Evolutionary conservation across 1,140 invertebrate genomes (phyloP), one percentile per base, ranked within the genome.

Genomic region (Tetragonula clypearis): DNA sequence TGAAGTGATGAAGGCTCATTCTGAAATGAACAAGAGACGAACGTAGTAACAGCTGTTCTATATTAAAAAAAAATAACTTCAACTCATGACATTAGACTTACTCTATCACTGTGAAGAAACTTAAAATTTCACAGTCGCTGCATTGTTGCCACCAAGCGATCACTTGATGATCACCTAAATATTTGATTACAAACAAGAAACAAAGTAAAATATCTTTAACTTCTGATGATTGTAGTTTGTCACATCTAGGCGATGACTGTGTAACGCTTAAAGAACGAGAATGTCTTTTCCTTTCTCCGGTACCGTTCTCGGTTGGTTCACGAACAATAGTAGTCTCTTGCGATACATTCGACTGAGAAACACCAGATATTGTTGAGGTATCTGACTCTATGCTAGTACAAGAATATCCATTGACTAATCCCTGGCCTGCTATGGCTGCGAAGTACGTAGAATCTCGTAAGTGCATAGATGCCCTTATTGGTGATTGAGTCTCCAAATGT

Each of bases 91-190:
- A 53, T 73, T 26, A 21, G n/a, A 95, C 97, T 97, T 94, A 98
- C 97, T 98, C 97, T 77, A 98, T 94, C 69, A 98, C 95, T 78
- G 96, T 96, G 91, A 98, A 98, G 94, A 98, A 98, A 72, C 96
- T 96, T 23, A 97, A 94, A 56, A 98, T 96, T 88, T 98, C 97
- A 83, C 95, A 95, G 84, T 97, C 96, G 8, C 96, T 96, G 88
- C 97, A 98, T 76, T 98, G 97, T 89, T 97, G 97, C 97, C 98
- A 99, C 98, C 98, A 99, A 15, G 97, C 96, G 26, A 98, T 96
- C n/a, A 99, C 95, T 89, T 98, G 97, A 87, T 98, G 97, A 92
- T 98, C 98, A 55, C 97, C 97, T 73, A 99, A 93, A 94, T 99
- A 97, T 93, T 98, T 99, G 49, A 99, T 95, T 71, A 99, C 97